Percentiles rank a stretch among this genome's conserved stretches.
Conservation (phyloP, 2,113 vertebrate genomes). For the Apaloderma vittatum region DNA sequence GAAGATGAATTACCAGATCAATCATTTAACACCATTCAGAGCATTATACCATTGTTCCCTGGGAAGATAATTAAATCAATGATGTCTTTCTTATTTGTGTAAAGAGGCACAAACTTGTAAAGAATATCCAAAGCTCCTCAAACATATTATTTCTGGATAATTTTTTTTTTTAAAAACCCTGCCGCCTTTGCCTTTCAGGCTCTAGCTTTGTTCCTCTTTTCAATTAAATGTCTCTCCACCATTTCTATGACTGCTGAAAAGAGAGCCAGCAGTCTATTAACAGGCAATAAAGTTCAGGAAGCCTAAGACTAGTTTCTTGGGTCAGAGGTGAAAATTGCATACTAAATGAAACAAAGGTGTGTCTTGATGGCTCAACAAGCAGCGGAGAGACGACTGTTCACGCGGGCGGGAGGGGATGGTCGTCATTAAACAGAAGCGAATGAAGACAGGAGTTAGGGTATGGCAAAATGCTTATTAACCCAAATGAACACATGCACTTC, state of each 20-base stretch:
- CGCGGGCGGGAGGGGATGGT: conserved; percentile 67
- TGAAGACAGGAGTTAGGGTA: conserved; percentile 24
- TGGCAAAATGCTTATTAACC: background rate
- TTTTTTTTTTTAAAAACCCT: conserved; percentile 45
- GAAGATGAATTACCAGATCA: conserved; percentile 85
- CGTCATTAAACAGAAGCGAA: conserved; percentile 76
- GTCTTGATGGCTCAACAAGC: conserved; percentile 82
- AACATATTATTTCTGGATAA: conserved; percentile 69
- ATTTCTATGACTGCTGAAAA: conserved; percentile 86
- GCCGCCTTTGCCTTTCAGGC: conserved; percentile 80
- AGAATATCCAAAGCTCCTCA: conserved; percentile 80
- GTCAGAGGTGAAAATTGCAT: conserved; percentile 89
- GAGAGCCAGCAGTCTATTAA: conserved; percentile 88
- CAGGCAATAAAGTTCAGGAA: conserved; percentile 91
- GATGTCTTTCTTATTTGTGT: conserved; percentile 69
- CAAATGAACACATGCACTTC: background rate
- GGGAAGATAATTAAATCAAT: conserved; percentile 80
- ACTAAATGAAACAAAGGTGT: conserved; percentile 88
- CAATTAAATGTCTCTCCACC: conserved; percentile 83
- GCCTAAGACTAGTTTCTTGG: conserved; percentile 86
- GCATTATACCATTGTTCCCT: conserved; percentile 73
- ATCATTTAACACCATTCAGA: conserved; percentile 80
- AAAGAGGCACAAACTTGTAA: conserved; percentile 63
- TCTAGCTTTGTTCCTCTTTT: conserved; percentile 80
- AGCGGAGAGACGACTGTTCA: conserved; percentile 54